A percentile compares a stretch with the other conserved stretches of the same genome.
phyloP scores from a whole-genome alignment of 2,797 vertebrate genomes.

The Gallinago nigripennis region DNA sequence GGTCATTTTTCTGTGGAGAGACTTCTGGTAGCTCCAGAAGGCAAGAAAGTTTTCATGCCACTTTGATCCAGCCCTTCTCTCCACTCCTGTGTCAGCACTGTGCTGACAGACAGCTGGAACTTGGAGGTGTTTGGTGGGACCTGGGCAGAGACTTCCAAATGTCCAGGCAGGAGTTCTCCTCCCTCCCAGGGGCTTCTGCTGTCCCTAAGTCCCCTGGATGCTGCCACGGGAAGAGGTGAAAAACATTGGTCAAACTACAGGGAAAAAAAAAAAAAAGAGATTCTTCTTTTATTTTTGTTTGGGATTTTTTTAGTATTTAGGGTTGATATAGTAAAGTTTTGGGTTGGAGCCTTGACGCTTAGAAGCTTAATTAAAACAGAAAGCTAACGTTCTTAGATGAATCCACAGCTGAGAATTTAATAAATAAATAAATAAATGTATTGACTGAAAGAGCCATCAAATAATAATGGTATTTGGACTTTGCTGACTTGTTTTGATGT shows the following conservation, averaged over 20 bases:
- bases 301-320: not conserved
- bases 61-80: not conserved
- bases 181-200: not conserved
- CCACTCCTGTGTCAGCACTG: not conserved
- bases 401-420: not conserved
- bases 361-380: not conserved
- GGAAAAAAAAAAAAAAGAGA: not conserved
- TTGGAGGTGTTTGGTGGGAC: accelerated
- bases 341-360: not conserved
- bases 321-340: not conserved
- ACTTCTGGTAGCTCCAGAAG: not conserved
- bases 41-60: not conserved
- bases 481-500: not conserved
- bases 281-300: not conserved
- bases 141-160: not conserved
- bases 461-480: not conserved
- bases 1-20: not conserved
- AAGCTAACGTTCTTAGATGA: not conserved
- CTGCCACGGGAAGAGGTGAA: not conserved
- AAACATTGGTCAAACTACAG: not conserved
- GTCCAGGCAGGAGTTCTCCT: not conserved
- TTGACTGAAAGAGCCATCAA: not conserved
- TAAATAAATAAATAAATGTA: not conserved
- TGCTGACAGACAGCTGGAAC: not conserved
- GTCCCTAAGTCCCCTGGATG: not conserved